Conservation (phyloP, 2,888 invertebrate species). For the Lochmaea crataegi region DNA sequence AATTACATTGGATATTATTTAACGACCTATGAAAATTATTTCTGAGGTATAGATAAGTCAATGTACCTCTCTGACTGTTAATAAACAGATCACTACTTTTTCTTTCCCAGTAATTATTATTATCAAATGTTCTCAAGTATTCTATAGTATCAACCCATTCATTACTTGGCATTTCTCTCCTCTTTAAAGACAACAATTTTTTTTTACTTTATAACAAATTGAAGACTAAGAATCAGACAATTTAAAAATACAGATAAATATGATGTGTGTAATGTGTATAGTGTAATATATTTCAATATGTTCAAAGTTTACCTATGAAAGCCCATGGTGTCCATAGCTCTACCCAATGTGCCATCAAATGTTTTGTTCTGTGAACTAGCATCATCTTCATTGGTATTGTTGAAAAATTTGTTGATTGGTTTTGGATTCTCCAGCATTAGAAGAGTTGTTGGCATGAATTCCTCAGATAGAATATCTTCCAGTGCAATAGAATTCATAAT, state of each 20-base stretch:
- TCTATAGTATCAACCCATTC: no score
- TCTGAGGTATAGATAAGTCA: no score
- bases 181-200: no score
- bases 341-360: conserved; percentile 71
- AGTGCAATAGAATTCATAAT: conserved; percentile 64
- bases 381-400: conserved; percentile 4
- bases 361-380: conserved; percentile 5
- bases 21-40: no score
- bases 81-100: no score
- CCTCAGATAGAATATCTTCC: conserved; percentile 76
- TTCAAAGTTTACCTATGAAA: conserved; percentile 73
- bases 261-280: background rate
- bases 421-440: conserved; percentile 66
- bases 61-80: no score
- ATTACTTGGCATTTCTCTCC: no score
- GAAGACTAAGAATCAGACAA: no score
- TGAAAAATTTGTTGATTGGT: conserved; percentile 39
- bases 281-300: conserved; percentile 8
- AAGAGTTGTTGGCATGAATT: conserved; percentile 76
- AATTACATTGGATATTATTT: no score
- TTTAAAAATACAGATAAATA: background rate
- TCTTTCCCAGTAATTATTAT: no score
- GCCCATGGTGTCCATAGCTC: conserved; percentile 74
- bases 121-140: no score
- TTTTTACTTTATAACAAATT: no score